These are phyloP conservation scores for Pachyramphus minor DNA, from an alignment of 2,113 vertebrate species.

Conservation along the genomic window DNA sequence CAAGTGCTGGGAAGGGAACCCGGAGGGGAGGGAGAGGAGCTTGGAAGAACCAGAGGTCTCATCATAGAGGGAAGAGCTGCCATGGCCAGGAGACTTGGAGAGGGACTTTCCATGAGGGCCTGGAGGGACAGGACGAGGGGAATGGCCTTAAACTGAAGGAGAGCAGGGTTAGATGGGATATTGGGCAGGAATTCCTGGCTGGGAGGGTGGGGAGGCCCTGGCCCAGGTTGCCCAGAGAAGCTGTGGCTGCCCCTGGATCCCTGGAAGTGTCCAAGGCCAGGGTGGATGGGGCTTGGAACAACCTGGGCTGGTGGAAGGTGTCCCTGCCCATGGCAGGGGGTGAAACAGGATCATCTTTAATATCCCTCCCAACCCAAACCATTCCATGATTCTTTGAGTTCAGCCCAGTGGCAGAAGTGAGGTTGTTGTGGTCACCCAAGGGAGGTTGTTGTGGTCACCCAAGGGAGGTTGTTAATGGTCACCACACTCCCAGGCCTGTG, in stretches of 20 bases:
- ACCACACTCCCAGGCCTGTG: background rate
- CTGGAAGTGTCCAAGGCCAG: background rate
- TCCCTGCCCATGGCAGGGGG: background rate
- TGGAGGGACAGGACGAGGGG: background rate
- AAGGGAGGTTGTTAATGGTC: background rate
- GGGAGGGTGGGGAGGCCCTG: background rate
- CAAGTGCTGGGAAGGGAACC: background rate
- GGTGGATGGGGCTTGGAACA: background rate
- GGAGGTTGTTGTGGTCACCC: background rate
- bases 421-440: background rate
- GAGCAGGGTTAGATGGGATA: background rate
- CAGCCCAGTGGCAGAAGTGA: background rate
- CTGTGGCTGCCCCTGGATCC: background rate
- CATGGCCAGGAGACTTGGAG: background rate
- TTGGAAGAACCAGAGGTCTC: background rate
- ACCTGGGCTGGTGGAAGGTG: background rate
- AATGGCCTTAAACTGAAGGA: background rate
- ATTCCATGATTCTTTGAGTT: background rate
- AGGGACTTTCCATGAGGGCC: background rate
- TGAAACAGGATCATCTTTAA: fast-evolving
- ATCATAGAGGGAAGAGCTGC: background rate
- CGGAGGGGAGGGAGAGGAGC: background rate
- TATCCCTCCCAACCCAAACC: background rate
- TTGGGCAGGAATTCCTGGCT: background rate
- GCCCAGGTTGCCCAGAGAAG: background rate